Evolutionary conservation across 2,113 vertebrate genomes (phyloP), one percentile per base, ranked within the genome.

Genomic region (Phrynocephalus versicolor): DNA sequence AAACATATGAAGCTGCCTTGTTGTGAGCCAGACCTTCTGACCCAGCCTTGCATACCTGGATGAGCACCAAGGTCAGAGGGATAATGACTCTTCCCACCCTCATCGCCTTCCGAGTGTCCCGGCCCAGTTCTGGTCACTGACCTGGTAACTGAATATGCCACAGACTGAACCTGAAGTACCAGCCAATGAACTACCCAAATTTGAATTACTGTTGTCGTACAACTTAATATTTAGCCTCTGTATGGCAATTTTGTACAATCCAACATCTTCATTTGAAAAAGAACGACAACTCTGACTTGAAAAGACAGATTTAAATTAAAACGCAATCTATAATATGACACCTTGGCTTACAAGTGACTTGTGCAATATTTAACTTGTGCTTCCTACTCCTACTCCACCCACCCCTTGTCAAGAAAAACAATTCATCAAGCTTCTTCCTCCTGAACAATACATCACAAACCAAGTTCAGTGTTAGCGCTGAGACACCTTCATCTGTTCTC

Each of bases 341-440:
- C 72, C 82, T 92, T 85, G 87, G 89, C 92, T 90, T 92, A 93
- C 89, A 93, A 94, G 91, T 94, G 94, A 94, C 92, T 94, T 95
- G 94, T 95, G 94, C 94, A 93, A 94, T 85, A 80, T 92, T 67
- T 90, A 78, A 93, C 90, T 95, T 95, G 94, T 95, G 94, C 94
- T 95, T 94, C 91, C 94, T 90, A 90, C 82, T 90, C 89, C 85
- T 89, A 85, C 7, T 87, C 91, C 88, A 51, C 58, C 58, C 39
- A 81, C 89, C 82, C 89, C 90, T 90, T 81, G 89, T 90, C 87
- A 82, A 62, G 88, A 86, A 89, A 88, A 88, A 65, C 88, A 92
- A 93, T 75, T 90, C 85, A 84, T 81, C 90, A 79, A 75, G 88
- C 87, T 82, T 85, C 89, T 90, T 82, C 65, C 81, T 93, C 87